Conservation (phyloP, 2,797 vertebrate species). For the Rhadinocentrus ornatus region DNA sequence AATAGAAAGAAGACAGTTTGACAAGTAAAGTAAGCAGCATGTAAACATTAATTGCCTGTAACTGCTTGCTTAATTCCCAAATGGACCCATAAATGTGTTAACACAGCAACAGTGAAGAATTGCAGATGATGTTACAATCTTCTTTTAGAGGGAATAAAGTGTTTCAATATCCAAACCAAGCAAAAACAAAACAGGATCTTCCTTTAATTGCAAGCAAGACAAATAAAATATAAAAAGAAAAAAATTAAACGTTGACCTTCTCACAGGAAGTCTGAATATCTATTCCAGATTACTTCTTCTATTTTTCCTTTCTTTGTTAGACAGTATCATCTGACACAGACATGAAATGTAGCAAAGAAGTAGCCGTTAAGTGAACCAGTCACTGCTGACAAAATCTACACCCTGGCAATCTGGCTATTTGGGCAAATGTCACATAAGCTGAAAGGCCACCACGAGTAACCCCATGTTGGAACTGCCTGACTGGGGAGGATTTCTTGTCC, state of each 20-base stretch:
- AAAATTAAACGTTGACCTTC: not conserved
- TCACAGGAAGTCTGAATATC: not conserved
- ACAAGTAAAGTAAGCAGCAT: constrained; percentile 6
- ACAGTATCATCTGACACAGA: not conserved
- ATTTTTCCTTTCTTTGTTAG: not conserved
- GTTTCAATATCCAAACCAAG: not conserved
- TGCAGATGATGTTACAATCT: not conserved
- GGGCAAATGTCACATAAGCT: not conserved
- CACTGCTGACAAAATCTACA: not conserved
- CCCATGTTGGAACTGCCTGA: too few relatives aligned
- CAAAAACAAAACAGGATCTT: not conserved
- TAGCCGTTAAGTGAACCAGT: not conserved
- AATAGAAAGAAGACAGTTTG: constrained; percentile 3
- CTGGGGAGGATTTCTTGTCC: not conserved
- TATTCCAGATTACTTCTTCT: not conserved
- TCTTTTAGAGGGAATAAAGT: not conserved
- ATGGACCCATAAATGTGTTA: constrained; percentile 5
- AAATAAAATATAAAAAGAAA: not conserved
- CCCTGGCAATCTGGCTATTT: not conserved
- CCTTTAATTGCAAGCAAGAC: not conserved
- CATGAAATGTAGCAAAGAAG: not conserved
- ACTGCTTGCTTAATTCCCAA: constrained; percentile 7
- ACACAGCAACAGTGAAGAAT: not conserved
- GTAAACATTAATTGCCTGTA: not conserved
- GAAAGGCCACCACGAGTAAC: not conserved